phyloP scores from a whole-genome alignment of 92 coral and sea anemone genomes.

The Zoanthus gigantus region DNA sequence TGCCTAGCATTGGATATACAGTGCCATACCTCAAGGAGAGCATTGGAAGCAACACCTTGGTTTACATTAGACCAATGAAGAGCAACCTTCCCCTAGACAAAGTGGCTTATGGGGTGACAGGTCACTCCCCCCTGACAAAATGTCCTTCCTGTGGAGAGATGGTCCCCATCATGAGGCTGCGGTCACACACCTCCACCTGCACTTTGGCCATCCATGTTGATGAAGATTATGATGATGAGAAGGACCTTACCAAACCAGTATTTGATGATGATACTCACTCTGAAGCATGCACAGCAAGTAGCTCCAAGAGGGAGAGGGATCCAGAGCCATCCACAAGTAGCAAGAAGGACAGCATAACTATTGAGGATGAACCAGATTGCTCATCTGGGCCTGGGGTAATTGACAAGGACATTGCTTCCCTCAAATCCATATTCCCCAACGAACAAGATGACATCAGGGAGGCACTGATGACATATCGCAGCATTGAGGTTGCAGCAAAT shows the following conservation, averaged over 20 bases:
- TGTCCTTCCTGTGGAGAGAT: not conserved
- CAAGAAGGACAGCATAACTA: not conserved
- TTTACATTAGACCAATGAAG: slow-evolving; percentile 19
- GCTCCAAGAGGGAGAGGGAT: not conserved
- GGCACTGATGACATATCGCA: not conserved
- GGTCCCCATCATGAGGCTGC: not conserved
- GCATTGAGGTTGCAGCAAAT: slow-evolving; percentile 7
- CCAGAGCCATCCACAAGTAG: too few species aligned
- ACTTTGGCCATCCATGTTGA: not conserved
- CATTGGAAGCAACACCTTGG: slow-evolving; percentile 32
- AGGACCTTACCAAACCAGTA: not conserved
- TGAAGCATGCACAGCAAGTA: not conserved
- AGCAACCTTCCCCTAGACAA: not conserved
- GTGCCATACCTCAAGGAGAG: slow-evolving; percentile 47
- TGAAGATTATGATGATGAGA: not conserved
- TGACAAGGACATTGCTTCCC: too few species aligned
- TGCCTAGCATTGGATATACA: slow-evolving; percentile 37
- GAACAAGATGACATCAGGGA: not conserved
- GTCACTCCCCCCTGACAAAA: not conserved
- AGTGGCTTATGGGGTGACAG: not conserved
- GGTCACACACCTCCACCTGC: not conserved
- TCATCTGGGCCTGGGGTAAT: too few species aligned
- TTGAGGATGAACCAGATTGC: not conserved
- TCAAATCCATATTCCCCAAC: not conserved
- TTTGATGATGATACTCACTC: not conserved